Evolutionary conservation across 1,140 invertebrate genomes (phyloP), one percentile per base, ranked within the genome.

Genomic region (Zaprionus davidi): DNA sequence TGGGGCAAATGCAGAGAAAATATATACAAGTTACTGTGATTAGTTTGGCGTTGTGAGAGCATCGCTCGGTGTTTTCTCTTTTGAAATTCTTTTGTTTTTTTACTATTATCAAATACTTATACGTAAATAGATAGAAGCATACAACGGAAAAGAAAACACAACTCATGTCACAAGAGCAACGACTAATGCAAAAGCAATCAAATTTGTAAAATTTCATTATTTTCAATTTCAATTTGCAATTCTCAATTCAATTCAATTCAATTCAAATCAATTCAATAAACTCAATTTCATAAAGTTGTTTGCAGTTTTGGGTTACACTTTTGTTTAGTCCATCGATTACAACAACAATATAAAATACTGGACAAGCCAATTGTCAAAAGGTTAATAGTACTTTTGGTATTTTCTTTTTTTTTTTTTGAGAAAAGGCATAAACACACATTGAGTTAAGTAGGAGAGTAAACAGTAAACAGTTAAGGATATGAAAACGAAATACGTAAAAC

Each of bases 1-100:
- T 90, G 81, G 81, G 84, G 78, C 81, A 88, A 77, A 90, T 88
- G 84, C 85, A 88, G 84, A 88, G 81, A 88, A 88, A 90, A 88
- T 88, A 88, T 88, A 88, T 88, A 88, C 84, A 88, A 88, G 81
- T 84, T 81, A 81, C 79, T 73, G 84, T 88, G 85, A 81, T 88
- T 88, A 88, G 84, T 88, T 81, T 82, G 76, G 72, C 81, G 70
- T 75, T 76, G 84, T 74, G 85, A 90, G 84, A 84, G 76, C 75
- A 70, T 46, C 44, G 83, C 76, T 87, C 79, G 63, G 81, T 78
- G 73, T 65, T 41, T 70, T 57, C 65, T 46, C 71, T 71, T 78
- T 74, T 78, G 62, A 53, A 51, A 36, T 71, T 55, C 11, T 44
- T 55, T 63, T 60, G 15, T 64, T 67, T 67, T 46, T 57, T 63